Evolutionary conservation across 2,113 vertebrate species (phyloP), one percentile per base, ranked within the genome.

Genomic region (Scalopus aquaticus): DNA sequence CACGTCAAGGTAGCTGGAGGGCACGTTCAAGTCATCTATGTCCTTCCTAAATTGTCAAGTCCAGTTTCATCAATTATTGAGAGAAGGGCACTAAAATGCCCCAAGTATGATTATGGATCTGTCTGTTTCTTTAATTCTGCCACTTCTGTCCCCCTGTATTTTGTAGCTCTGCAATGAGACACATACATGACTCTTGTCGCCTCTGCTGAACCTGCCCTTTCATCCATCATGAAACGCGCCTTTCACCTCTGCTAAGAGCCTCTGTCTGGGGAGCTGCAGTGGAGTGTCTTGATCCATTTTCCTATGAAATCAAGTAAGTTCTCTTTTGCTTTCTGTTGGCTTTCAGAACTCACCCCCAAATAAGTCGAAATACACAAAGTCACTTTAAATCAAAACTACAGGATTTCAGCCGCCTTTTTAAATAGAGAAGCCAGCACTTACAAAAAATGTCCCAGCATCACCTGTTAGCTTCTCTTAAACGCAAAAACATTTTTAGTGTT

Each of bases 101-200:
- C 19, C 51, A 93, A 46, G 3, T 54, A 78, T 86, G 30, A 70
- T 49, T 70, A 80, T 15, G 11, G 58, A 72, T 86, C 92, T 92
- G 19, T 69, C 12, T 74, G 2, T 79, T 30, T 86, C 51, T 89
- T 73, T 72, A 72, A 54, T 89, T 73, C 24, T 92, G 42, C 19
- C 37, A 46, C 49, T 82, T 88, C 74, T 85, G 62, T 7, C 64
- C 62, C 87, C 62, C 70, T 44, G 65, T 69, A 84, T 54, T 91
- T 83, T 67, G 17, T n/a, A 88, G 60, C 17, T 91, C 60, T 85
- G 24, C 56, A 95, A 88, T 91, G 35, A 90, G 72, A 70, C 24
- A 81, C 28, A 70, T 24, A 81, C 24, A 89, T 22, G 22, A 88
- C 24, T 44, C 37, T 32, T 70, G 17, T 69, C 78, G 84, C 88